Conservation (phyloP, 1,140 invertebrate genomes). For the Samia ricini region DNA sequence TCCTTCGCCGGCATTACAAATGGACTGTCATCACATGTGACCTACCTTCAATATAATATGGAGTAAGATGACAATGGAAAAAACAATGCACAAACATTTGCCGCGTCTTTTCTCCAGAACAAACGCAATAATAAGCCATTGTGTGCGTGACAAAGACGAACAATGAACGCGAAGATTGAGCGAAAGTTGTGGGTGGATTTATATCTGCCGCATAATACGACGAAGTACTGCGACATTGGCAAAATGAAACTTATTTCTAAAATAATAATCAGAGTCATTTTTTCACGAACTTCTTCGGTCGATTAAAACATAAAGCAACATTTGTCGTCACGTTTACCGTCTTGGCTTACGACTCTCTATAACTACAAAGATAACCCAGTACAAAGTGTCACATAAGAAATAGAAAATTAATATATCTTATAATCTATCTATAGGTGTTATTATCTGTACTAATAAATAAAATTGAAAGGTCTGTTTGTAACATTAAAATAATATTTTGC, state of each 20-base stretch:
- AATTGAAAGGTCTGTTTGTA: too few relatives aligned
- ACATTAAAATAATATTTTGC: too few relatives aligned
- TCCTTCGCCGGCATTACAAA: too few relatives aligned
- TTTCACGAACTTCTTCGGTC: neutral
- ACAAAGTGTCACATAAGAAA: too few relatives aligned
- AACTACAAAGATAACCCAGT: too few relatives aligned
- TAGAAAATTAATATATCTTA: too few relatives aligned
- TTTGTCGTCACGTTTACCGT: too few relatives aligned
- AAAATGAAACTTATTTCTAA: neutral
- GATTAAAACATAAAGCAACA: too few relatives aligned
- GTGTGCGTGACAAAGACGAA: conserved; percentile 8
- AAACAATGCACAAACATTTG: neutral
- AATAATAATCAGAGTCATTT: neutral
- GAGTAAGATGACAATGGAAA: neutral
- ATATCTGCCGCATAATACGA: neutral
- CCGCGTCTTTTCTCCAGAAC: conserved; percentile 1
- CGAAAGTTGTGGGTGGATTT: neutral
- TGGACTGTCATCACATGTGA: neutral
- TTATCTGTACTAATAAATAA: too few relatives aligned
- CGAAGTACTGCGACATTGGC: neutral
- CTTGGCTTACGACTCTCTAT: too few relatives aligned
- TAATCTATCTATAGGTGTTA: too few relatives aligned
- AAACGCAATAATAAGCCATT: conserved; percentile 13
- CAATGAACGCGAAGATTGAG: conserved; percentile 4
- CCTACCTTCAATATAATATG: neutral